Percentiles rank a stretch among this genome's conserved stretches.
These are phyloP conservation scores for Achlya flavicornis DNA, from an alignment of 2,888 invertebrate species.

Conservation along the genomic window DNA sequence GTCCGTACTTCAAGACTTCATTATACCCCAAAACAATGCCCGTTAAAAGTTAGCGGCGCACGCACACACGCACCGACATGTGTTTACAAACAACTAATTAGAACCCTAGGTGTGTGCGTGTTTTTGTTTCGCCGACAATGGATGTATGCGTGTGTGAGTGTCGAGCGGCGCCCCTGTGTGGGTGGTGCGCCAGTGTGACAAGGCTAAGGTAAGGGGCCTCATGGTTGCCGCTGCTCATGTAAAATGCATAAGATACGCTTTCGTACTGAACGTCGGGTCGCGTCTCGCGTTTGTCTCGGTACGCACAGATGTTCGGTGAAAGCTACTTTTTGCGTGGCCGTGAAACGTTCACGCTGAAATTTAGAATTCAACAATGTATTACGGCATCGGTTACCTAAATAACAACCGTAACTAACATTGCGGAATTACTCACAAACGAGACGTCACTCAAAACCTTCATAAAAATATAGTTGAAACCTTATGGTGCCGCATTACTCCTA, in stretches of 20 bases:
- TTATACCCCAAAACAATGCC: constrained; percentile 61
- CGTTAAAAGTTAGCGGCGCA: constrained; percentile 40
- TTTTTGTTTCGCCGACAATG: constrained; percentile 54
- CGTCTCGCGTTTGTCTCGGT: constrained; percentile 69
- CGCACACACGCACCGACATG: constrained; percentile 45
- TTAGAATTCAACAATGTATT: constrained; percentile 21
- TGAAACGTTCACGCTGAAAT: constrained; percentile 48
- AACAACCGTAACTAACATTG: neutral
- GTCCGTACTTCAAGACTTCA: constrained; percentile 66
- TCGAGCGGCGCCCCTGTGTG: constrained; percentile 35
- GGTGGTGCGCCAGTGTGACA: constrained; percentile 24
- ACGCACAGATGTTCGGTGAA: constrained; percentile 75
- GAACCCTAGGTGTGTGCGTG: constrained; percentile 55
- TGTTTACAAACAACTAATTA: constrained; percentile 80
- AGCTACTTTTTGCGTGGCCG: constrained; percentile 63
- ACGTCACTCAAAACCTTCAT: neutral
- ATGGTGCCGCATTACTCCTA: constrained; percentile 2
- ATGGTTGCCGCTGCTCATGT: constrained; percentile 78
- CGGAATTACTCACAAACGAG: neutral
- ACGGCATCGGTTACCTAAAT: constrained; percentile 12
- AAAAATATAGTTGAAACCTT: constrained; percentile 1
- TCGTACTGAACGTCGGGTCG: constrained; percentile 48
- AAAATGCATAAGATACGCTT: constrained; percentile 86
- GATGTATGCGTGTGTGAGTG: constrained; percentile 37
- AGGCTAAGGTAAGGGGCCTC: constrained; percentile 46